Base-by-base conservation (phyloP, 2,888 invertebrate genomes). In the Hipparchia sbordonii region DNA sequence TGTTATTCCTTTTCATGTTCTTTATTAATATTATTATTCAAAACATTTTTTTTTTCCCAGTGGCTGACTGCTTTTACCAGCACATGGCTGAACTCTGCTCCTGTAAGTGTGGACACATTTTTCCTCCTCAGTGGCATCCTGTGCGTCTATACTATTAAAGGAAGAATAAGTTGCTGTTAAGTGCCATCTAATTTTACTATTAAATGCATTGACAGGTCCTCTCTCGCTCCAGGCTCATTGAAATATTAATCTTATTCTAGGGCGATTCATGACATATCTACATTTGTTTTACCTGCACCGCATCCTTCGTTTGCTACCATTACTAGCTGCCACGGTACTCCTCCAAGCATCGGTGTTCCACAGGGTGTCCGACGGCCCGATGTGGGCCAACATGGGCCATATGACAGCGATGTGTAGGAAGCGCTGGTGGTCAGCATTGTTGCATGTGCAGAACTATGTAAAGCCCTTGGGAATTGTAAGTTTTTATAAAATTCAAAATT, bases 101-200 rank as follows among this genome's bases (percentile, higher is more conserved):
- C 94, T 0, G 90, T 95, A 1, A 93, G 95, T 8, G 96, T 96
- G 0, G 96, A 96, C 77, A 95, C 96, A 0, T 96, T 96, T 85
- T 95, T 96, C 79, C 82, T 85, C 80, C 72, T 92, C 8, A 88
- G 87, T 71, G 92, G 92, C 1, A 77, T 92, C n/a, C 79, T 92
- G 0, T 74, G 91, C 0, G 90, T 91, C 0, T 92, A 92, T 51
- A 87, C 88, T 9, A 82, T 86, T 10, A 82, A 85, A 63, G 87
- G 86, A 7, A 91, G 91, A 80, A 66, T 89, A 4, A 82, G 77
- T n/a, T 81, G 85, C 77, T 80, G 90, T 90, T 23, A 79, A 84
- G 87, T 72, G 60, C 6, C 4, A 8, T 13, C 23, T 33, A 12
- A 10, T 33, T 2, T 60, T 23, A 5, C 39, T 39, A 39, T 39